Base-by-base conservation (phyloP, 64 coral and sea anemone genomes). In the Dendrophyllia cribrosa region DNA sequence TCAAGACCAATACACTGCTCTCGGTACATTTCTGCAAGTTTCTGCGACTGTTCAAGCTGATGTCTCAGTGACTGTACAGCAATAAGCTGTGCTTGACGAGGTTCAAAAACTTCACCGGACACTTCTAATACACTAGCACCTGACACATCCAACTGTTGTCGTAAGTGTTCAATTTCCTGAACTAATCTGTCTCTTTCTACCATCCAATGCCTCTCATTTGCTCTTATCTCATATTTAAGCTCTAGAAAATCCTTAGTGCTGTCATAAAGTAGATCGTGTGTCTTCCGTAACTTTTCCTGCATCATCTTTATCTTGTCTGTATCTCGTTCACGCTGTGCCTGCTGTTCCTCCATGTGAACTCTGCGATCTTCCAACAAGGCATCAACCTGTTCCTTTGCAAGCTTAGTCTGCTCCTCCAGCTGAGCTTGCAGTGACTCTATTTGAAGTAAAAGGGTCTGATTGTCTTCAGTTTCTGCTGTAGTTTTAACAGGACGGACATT, bases 231-330 rank as follows among this genome's bases (percentile, higher is more conserved):
- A 68, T 99, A 96, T 78, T 99, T 99, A 61, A 99, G 78, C 58
- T 99, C 94, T 44, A 99, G 76, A 72, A 99, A 99, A 77, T 99
- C 97, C 83, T 99, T 99, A 48, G 97, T 99, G 45, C 97, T 99
- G 70, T 99, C 94, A 78, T 99, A 99, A 58, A 99, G 88, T n/a
- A 99, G 75, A 87, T 96, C 93, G 12, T 99, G 97, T 9, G 97
- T 96, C 83, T 94, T 92, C 69, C 83, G 88, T 46, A 99, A 88
- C 44, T 99, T 99, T 34, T 96, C 91, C 72, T 96, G 91, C 76
- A 99, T 78, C 51, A 71, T 94, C 89, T 96, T 96, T 23, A 99
- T 99, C 60, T 99, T 99, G 83, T 99, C 97, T 69, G 94, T 49
- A 88, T 99, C 97, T 66, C 97, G 44, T 82, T 99, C 97, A 59